Base-by-base conservation (phyloP, 2,888 invertebrate species). In the Petrolisthes cinctipes region DNA sequence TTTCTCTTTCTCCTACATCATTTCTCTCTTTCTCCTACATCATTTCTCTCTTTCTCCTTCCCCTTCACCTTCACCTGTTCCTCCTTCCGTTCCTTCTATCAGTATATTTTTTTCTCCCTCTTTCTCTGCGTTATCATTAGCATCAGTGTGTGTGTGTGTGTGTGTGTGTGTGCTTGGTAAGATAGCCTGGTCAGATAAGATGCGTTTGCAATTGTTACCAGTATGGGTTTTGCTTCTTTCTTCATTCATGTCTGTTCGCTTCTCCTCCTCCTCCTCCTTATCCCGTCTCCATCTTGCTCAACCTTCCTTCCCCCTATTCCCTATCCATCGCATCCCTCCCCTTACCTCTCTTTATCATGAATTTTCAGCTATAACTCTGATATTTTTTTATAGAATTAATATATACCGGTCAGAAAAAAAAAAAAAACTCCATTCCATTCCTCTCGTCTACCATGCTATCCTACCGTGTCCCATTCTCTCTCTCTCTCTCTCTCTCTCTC, bases 401-500 rank as follows among this genome's bases (percentile, higher is more conserved):
- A 37, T 37, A 37, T 37, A 37, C 37, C 37, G 37, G 2, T 37
- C 37, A 37, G 37, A 37, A 37, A 37, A 37, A 37, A n/a, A 37
- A 37, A 37, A 2, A 37, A 37, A 37, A 37, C 37, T 2, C 4
- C 79, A 54, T 79, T 14, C 6, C 11, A 79, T 53, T 53, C 51
- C 4, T 23, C 37, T 11, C 23, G 54, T 17, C n/a, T 54, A 54
- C 7, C n/a, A 9, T n/a, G 51, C 79, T 81, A 14, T 23, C 57
- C 51, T 54, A 37, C 82, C 17, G 23, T 82, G 23, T 17, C 82
- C 53, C 5, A 23, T 66, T 61, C 82, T 82, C 66, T 61, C 82
- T 82, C 82, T 61, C 61, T 82, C 82, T 80, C 82, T 61, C 82
- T 82, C 82, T 61, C 82, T 82, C 61, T 82, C 82, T 82, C 82